These are phyloP conservation scores for Amphimedon queenslandica DNA, from an alignment of 37 sponge, comb jelly and placozoan species.

Conservation along the genomic window DNA sequence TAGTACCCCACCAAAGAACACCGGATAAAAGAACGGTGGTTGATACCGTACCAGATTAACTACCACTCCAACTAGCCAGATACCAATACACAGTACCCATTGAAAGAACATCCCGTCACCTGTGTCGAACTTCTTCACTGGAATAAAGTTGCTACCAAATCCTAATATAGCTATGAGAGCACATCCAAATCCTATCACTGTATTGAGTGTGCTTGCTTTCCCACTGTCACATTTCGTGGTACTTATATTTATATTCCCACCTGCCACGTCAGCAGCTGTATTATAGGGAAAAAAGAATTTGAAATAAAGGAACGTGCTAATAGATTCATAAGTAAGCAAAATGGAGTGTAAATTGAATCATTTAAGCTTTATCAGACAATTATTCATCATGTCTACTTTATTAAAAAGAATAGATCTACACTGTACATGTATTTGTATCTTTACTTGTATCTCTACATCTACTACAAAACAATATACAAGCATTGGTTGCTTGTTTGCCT, in stretches of 20 bases:
- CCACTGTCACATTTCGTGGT: conserved; percentile 5
- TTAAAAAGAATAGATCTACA: too few relatives aligned
- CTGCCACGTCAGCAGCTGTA: neutral
- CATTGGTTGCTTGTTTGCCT: too few relatives aligned
- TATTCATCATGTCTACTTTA: too few relatives aligned
- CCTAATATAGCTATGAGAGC: conserved; percentile 55
- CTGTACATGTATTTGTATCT: too few relatives aligned
- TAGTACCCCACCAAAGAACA: conserved; percentile 58
- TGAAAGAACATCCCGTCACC: conserved; percentile 93
- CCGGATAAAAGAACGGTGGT: conserved; percentile 63
- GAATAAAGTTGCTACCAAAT: conserved; percentile 83
- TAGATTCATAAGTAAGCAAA: too few relatives aligned
- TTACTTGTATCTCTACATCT: too few relatives aligned
- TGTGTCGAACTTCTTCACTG: conserved; percentile 86
- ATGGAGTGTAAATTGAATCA: too few relatives aligned
- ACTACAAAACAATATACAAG: too few relatives aligned
- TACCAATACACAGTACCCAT: conserved; percentile 86
- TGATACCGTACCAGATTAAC: conserved; percentile 46
- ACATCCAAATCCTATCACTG: conserved; percentile 38
- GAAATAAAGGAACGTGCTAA: too few relatives aligned
- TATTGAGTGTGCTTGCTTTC: neutral
- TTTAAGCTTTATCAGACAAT: too few relatives aligned
- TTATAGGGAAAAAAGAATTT: neutral
- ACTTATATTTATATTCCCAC: conserved; percentile 27
- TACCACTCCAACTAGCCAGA: conserved; percentile 79